These are phyloP conservation scores for Hydrolagus colliei DNA, from an alignment of 2,797 vertebrate genomes.

Conservation along the genomic window DNA sequence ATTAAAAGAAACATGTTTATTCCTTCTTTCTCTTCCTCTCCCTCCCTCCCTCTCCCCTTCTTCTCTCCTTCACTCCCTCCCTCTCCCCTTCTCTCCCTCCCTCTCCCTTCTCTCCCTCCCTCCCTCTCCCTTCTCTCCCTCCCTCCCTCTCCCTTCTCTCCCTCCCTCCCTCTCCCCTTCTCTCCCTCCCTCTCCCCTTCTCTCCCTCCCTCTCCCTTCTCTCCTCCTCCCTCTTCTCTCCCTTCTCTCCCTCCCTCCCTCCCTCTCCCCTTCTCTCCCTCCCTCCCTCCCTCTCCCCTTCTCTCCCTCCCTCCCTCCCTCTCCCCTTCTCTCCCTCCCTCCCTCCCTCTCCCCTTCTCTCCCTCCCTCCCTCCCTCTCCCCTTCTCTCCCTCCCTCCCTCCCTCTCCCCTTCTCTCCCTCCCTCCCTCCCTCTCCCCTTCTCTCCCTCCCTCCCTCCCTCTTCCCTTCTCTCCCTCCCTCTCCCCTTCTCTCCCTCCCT, in stretches of 20 bases:
- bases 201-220: constrained; percentile 31
- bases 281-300: constrained; percentile 25
- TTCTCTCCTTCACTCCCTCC: too few relatives aligned
- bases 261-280: constrained; percentile 37
- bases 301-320: constrained; percentile 25
- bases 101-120: too few relatives aligned
- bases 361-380: background rate
- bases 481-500: constrained; percentile 36
- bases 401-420: background rate
- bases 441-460: background rate
- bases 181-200: constrained; percentile 27
- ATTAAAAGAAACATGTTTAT: too few relatives aligned
- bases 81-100: too few relatives aligned
- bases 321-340: constrained; percentile 34
- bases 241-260: background rate
- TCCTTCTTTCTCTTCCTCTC: too few relatives aligned
- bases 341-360: constrained; percentile 36
- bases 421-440: background rate
- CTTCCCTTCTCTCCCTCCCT: background rate
- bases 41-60: too few relatives aligned
- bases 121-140: too few relatives aligned
- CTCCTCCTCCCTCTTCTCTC: constrained; percentile 34
- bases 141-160: too few relatives aligned
- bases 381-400: background rate
- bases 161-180: background rate